Evolutionary conservation across 2,797 vertebrate species (phyloP), one percentile per base, ranked within the genome.

Genomic region (Crenichthys baileyi): DNA sequence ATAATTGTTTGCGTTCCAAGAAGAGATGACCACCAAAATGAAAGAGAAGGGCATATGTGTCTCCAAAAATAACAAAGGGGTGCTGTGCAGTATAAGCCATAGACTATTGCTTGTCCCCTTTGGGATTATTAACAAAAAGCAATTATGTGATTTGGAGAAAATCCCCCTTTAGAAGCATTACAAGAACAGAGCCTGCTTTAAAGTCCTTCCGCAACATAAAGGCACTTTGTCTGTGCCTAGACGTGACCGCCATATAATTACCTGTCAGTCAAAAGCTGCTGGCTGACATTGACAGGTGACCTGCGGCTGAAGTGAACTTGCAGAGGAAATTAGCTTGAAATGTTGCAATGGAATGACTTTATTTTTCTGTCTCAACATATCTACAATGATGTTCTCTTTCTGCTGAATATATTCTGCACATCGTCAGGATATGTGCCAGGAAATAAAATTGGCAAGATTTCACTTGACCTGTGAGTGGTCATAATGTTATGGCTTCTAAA

Each of bases 71-170:
- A 79, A 83, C 82, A 85, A 81, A 81, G 86, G 83, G 83, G 80
- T 51, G 29, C 51, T 22, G 51, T 53, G 56, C 63, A 18, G 36
- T 56, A 60, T 75, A 55, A 81, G 77, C 72, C 48, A 39, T 56
- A 61, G 61, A 78, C 83, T 77, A 9, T 50, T 65, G 72, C 72
- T 78, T 18, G 46, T 80, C 85, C 84, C n/a, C n/a, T n/a, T 88
- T 86, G 68, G 51, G 79, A 61, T 86, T 89, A 80, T 88, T 86
- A 87, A 89, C 83, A 81, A 87, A 90, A 77, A 82, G 68, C 80
- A 86, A 82, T 88, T 86, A 92, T 89, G 81, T 79, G 82, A 91
- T 92, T 89, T 84, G 61, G 73, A 89, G 87, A 83, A 90, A 91
- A 92, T 91, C 91, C 76, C n/a, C 84, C 75, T 91, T 91, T 76